These are phyloP conservation scores for Chesias legatella DNA, from an alignment of 2,888 invertebrate species.

Conservation along the genomic window DNA sequence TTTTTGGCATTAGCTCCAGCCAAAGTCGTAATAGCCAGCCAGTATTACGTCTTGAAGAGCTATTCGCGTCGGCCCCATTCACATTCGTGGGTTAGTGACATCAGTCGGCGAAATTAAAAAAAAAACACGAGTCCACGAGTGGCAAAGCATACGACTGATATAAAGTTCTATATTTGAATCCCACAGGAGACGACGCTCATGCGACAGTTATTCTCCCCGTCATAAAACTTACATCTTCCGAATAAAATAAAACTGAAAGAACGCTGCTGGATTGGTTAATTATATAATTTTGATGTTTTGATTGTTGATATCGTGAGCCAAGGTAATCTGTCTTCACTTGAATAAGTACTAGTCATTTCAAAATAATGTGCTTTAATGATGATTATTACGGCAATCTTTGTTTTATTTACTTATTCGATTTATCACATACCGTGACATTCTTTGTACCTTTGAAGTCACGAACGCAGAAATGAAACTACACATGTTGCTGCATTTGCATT, in stretches of 20 bases:
- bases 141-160: conserved; percentile 52
- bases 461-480: no score
- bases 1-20: conserved; percentile 22
- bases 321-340: no score
- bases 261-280: no score
- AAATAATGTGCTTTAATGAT: no score
- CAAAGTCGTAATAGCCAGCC: conserved; percentile 22
- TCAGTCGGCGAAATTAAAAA: conserved; percentile 59
- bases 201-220: conserved; percentile 39
- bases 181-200: conserved; percentile 42
- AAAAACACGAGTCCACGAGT: conserved; percentile 42
- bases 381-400: no score
- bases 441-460: no score
- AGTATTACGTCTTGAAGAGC: conserved; percentile 28
- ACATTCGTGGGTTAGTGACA: conserved; percentile 64
- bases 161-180: conserved; percentile 75
- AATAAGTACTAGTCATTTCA: no score
- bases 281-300: no score
- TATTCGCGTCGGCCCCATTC: conserved; percentile 65
- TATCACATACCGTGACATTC: no score
- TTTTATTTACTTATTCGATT: no score
- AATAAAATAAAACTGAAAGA: conserved; percentile 12
- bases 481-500: no score
- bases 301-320: no score
- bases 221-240: not conserved